Conservation (phyloP, 2,888 invertebrate species). For the Pheosia tremula region DNA sequence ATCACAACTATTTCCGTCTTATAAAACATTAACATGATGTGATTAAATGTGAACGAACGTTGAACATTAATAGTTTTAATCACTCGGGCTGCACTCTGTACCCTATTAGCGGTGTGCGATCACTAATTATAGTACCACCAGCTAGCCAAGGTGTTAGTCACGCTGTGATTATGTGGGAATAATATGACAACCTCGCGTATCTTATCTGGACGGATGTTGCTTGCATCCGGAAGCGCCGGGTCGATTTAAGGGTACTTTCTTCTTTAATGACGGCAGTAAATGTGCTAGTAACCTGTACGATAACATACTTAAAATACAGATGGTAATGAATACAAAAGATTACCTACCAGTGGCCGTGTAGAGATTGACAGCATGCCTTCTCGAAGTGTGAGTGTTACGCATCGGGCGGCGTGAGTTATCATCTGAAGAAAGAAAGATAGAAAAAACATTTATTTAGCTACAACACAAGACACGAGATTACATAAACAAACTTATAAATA, state of each 20-base stretch:
- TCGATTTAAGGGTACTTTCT: neutral
- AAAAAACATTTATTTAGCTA: no score
- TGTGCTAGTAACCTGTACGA: neutral
- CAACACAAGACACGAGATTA: no score
- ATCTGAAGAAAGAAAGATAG: no score
- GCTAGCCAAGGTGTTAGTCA: constrained; percentile 15
- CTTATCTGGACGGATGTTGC: constrained; percentile 3
- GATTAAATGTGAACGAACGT: constrained; percentile 31
- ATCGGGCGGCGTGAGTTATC: no score
- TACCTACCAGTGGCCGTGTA: no score
- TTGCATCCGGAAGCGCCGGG: neutral
- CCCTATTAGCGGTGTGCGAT: constrained; percentile 23
- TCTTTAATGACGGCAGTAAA: neutral
- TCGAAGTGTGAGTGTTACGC: no score
- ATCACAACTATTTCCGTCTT: neutral
- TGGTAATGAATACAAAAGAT: no score
- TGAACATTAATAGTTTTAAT: constrained; percentile 7
- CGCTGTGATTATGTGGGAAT: neutral
- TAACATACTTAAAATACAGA: no score
- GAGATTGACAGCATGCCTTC: no score
- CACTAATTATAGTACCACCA: constrained; percentile 30
- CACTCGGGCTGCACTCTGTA: constrained; percentile 31
- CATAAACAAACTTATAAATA: no score
- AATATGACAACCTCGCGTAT: constrained; percentile 5
- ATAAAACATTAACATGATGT: neutral